Base-by-base conservation (phyloP, 2,888 invertebrate genomes). In the Melinaea menophilus region DNA sequence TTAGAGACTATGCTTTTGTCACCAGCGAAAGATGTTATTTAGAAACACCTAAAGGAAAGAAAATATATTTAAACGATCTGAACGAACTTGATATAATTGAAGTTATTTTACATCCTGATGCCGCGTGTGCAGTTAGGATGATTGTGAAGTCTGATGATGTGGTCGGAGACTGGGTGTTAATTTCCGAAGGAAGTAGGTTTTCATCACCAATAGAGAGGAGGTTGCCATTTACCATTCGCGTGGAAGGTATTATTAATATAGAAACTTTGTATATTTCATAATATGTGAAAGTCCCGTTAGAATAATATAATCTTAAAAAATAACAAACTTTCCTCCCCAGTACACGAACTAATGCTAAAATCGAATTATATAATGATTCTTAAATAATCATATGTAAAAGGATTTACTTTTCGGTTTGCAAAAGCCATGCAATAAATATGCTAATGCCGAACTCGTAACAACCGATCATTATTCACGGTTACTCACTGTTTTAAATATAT, bases 141-240 rank as follows among this genome's bases (percentile, higher is more conserved):
- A 70, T 66, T 11, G 75, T 86, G 0, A 34, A 65, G 34, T 71
- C 77, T 0, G 78, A 79, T 62, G 74, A 79, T 5, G 66, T 73
- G 58, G 63, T 83, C 4, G 88, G 88, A 5, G 72, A 79, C 37
- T 88, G 88, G 87, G 76, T 72, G n/a, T 73, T 88, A 13, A 78
- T 85, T 5, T 77, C 82, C 9, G 79, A 80, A 68, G 80, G 77
- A 4, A 71, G 56, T 0, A 73, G 70, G 37, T 65, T 61, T 22
- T 66, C 72, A 2, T 62, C 64, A 2, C 67, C 59, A 34, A 73
- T 79, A 13, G 85, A 88, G 79, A 80, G 76, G 67, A 80, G 84
- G 72, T 71, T 77, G 68, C 73, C 76, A 12, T 80, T 87, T 66
- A 79, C 73, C 55, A 81, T 89, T 69, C 64, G 73, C 63, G 77